phyloP scores from a whole-genome alignment of 2,888 invertebrate species.

The Napeogenes inachia region DNA sequence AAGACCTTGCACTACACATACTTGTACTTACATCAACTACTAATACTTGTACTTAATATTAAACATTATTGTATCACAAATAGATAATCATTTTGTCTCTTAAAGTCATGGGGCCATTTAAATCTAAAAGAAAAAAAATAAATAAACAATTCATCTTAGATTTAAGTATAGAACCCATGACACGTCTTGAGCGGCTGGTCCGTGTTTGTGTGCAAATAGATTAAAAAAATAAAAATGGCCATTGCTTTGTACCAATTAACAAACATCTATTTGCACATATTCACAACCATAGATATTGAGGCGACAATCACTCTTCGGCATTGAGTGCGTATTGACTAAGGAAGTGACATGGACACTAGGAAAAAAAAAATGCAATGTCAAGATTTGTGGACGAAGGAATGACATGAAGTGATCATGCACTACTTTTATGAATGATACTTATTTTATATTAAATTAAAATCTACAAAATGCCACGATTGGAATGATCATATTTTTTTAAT shows the following conservation, averaged over 20 bases:
- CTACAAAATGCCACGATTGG: slow-evolving; percentile 43
- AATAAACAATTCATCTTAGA: slow-evolving; percentile 33
- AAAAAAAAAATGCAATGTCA: slow-evolving; percentile 36
- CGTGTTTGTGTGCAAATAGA: slow-evolving; percentile 21
- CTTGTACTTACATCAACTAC: slow-evolving; percentile 62
- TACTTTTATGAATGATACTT: slow-evolving; percentile 12
- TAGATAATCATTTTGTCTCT: slow-evolving; percentile 42
- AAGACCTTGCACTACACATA: slow-evolving; percentile 68
- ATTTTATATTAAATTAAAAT: slow-evolving; percentile 16
- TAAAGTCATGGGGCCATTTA: slow-evolving; percentile 43
- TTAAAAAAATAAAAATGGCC: slow-evolving; percentile 15
- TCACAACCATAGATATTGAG: slow-evolving; percentile 32
- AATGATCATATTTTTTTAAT: slow-evolving; percentile 37
- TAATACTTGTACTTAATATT: slow-evolving; percentile 35
- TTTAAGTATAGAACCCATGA: slow-evolving; percentile 41
- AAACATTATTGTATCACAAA: slow-evolving; percentile 36
- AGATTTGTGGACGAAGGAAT: slow-evolving; percentile 28
- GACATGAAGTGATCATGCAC: slow-evolving; percentile 31
- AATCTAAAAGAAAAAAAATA: slow-evolving; percentile 40
- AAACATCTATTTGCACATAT: slow-evolving; percentile 33
- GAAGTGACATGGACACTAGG: slow-evolving; percentile 67
- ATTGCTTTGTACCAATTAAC: slow-evolving; percentile 14
- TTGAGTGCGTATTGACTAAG: slow-evolving; percentile 72
- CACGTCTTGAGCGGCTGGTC: slow-evolving; percentile 19
- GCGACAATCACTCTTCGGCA: slow-evolving; percentile 74